These are phyloP conservation scores for Orthochromis malagaraziensis DNA, from an alignment of 2,113 vertebrate species.

Conservation along the genomic window DNA sequence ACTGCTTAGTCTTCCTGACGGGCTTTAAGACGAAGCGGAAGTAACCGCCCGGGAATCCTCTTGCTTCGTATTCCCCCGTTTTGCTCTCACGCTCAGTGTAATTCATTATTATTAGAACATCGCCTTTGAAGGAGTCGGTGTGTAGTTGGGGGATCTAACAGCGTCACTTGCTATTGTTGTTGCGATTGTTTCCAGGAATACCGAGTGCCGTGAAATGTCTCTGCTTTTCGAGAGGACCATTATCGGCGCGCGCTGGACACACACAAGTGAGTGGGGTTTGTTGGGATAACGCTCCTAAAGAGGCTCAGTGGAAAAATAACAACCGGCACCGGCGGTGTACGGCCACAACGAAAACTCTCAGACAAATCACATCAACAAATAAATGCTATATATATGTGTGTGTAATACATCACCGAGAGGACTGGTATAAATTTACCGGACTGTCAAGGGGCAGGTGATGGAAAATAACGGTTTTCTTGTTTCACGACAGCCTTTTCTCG, in stretches of 20 bases:
- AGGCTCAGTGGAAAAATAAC: not conserved
- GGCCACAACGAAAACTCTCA: not conserved
- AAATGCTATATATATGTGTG: not conserved
- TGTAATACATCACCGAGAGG: not conserved
- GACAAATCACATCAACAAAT: not conserved
- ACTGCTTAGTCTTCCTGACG: not conserved
- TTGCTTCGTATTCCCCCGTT: not conserved
- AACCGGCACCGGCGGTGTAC: not conserved
- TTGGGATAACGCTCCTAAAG: conserved; percentile 4
- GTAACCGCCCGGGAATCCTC: conserved; percentile 1
- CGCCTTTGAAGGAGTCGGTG: conserved; percentile 45
- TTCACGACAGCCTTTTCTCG: conserved; percentile 25
- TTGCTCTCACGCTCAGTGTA: not conserved
- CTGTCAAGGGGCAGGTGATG: not conserved
- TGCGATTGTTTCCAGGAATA: conserved; percentile 31
- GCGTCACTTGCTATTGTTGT: conserved; percentile 15
- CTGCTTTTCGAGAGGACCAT: not conserved
- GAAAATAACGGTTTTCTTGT: conserved; percentile 42
- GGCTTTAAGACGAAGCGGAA: conserved; percentile 28
- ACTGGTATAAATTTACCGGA: not conserved
- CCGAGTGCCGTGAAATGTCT: conserved; percentile 13
- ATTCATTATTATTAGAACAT: conserved; percentile 69
- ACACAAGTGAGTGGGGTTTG: conserved; percentile 38
- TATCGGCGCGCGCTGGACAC: not conserved
- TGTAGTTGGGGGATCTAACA: not conserved